Evolutionary conservation across 1,140 invertebrate genomes (phyloP), one percentile per base, ranked within the genome.

Genomic region (Cherax destructor): DNA sequence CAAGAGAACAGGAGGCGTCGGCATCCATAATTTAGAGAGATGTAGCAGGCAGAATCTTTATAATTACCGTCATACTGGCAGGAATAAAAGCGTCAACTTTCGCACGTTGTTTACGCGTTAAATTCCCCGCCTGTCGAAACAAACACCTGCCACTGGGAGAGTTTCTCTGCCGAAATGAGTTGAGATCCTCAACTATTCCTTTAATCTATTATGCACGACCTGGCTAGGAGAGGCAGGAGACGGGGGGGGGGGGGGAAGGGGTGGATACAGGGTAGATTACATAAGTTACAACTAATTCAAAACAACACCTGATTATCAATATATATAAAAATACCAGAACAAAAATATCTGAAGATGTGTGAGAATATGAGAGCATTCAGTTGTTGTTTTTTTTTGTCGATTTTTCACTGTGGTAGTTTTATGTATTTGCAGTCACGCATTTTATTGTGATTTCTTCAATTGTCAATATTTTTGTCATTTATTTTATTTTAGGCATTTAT

Each of bases 301-400:
- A 78, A 88, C 77, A 77, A 77, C 86, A 80, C 56, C 86, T 80
- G 41, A 88, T 80, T 88, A 88, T 88, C 86, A 88, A 88, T 88
- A 88, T 59, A 41, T 41, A 41, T 41, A 41, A 41, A 41, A 41
- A 2, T 41, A 41, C 2, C 30, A 41, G 30, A 41, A 41, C 30
- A 41, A 41, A 41, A 41, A 41, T 41, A 41, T 41, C 30, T 41
- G 30, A 41, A 41, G 30, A 41, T 41, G 30, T 41, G 30, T 41
- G 2, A 41, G 30, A 41, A 41, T 41, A 41, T 41, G 30, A 41
- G 2, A 41, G 30, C 30, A 2, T 41, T 2, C 30, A 41, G 30
- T 0, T 41, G 30, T 41, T 41, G 30, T 0, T 41, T 0, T 41
- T 41, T 41, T 41, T 41, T 41, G 0, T 41, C 30, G 30, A 41